A percentile compares a stretch with the other conserved stretches of the same genome.
phyloP scores from a whole-genome alignment of 2,797 vertebrate genomes.

The Ctenosaura bakeri region DNA sequence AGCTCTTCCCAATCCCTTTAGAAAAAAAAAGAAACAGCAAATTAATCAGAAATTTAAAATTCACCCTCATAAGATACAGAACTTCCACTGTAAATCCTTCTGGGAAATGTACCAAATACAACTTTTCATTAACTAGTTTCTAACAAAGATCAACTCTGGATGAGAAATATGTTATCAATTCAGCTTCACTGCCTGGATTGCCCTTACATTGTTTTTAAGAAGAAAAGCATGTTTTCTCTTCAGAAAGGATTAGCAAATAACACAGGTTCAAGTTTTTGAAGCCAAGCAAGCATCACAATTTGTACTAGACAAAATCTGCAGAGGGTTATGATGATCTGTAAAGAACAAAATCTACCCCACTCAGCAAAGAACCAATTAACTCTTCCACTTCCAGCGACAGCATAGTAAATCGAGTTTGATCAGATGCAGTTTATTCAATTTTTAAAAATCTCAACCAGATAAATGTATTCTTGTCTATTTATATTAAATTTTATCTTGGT shows the following conservation, averaged over 20 bases:
- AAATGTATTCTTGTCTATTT: background rate
- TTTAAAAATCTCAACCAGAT: background rate
- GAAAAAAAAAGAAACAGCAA: background rate
- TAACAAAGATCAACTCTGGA: background rate
- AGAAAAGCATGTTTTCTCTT: background rate
- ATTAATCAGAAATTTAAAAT: background rate
- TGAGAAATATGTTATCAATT: background rate
- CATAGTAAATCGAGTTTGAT: background rate
- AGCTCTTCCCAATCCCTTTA: constrained; percentile 79
- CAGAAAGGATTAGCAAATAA: background rate
- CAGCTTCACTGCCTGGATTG: background rate
- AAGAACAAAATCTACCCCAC: background rate
- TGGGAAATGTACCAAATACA: background rate
- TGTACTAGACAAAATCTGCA: background rate
- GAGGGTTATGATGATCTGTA: background rate
- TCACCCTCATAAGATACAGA: background rate
- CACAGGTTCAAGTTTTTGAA: background rate
- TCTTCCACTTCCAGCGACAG: too few relatives aligned
- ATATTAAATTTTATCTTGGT: background rate
- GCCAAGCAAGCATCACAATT: background rate
- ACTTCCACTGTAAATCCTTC: background rate
- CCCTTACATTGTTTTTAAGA: background rate
- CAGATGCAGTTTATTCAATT: background rate
- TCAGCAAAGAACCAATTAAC: background rate
- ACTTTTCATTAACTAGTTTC: background rate